A percentile compares a stretch with the other conserved stretches of the same genome.
Conservation (phyloP, 2,113 vertebrate species). For the Archocentrus centrarchus region DNA sequence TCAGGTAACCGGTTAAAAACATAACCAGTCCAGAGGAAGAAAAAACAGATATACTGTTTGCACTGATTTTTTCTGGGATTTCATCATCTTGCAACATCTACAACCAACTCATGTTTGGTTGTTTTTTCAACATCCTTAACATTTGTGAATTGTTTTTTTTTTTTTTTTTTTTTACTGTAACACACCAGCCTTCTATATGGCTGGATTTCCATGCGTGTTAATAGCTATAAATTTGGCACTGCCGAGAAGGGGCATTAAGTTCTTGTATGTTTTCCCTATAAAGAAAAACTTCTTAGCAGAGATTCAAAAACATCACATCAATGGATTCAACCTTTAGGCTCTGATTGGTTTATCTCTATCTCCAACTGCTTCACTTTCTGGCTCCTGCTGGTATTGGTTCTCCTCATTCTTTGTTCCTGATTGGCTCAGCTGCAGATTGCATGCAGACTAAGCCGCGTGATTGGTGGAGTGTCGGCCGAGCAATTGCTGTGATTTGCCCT, state of each 20-base stretch:
- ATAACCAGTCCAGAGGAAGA: not conserved
- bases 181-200: not conserved
- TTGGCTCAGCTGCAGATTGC: conserved; percentile 61
- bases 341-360: conserved; percentile 76
- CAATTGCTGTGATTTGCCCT: conserved; percentile 62
- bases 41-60: conserved; percentile 25
- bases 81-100: conserved; percentile 69
- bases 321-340: conserved; percentile 31
- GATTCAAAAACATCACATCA: conserved; percentile 69
- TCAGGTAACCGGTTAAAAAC: not conserved
- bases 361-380: conserved; percentile 63
- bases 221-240: conserved; percentile 36
- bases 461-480: conserved; percentile 49
- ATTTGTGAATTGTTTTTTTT: not conserved
- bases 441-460: conserved; percentile 20
- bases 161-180: not conserved
- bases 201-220: conserved; percentile 8
- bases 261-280: conserved; percentile 31
- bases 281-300: conserved; percentile 51
- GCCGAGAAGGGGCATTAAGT: conserved; percentile 29
- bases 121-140: conserved; percentile 16
- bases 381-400: conserved; percentile 62
- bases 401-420: conserved; percentile 23
- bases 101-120: conserved; percentile 27
- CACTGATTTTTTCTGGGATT: conserved; percentile 37